phyloP scores from a whole-genome alignment of 64 coral and sea anemone genomes.

The Pocillopora damicornis region DNA sequence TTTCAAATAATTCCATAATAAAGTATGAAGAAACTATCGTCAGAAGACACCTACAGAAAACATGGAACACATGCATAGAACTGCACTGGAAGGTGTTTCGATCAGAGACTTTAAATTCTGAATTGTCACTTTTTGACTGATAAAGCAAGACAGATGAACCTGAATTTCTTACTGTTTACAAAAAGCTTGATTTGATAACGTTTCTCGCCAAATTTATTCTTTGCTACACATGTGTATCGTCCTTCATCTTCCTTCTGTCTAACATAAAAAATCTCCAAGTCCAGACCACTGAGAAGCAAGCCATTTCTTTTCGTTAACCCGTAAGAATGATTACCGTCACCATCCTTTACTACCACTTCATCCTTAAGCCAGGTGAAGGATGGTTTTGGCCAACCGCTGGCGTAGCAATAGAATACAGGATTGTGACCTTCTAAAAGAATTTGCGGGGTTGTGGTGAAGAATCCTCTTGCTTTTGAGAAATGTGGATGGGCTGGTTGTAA shows the following conservation, averaged over 20 bases:
- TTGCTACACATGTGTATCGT: slow-evolving; percentile 8
- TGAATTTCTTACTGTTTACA: not conserved
- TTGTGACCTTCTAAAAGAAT: not conserved
- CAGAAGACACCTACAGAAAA: too few species aligned
- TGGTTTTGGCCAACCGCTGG: slow-evolving; percentile 23
- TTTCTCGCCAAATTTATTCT: slow-evolving; percentile 1
- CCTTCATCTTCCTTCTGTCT: not conserved
- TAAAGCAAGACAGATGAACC: not conserved
- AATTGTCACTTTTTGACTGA: not conserved
- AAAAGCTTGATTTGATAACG: not conserved
- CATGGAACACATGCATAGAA: too few species aligned
- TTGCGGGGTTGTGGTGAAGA: slow-evolving; percentile 27
- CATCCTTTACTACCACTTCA: not conserved
- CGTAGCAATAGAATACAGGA: slow-evolving; percentile 27
- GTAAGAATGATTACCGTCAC: not conserved
- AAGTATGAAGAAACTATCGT: too few species aligned
- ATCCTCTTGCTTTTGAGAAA: slow-evolving; percentile 1
- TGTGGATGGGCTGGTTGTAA: not conserved
- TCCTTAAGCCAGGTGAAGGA: slow-evolving; percentile 14
- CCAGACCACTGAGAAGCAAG: not conserved
- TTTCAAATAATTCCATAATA: too few species aligned
- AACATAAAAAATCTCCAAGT: slow-evolving; percentile 1
- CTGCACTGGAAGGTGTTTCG: too few species aligned
- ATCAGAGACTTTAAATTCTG: too few species aligned
- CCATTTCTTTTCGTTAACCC: not conserved